Percentiles rank a stretch among this genome's conserved stretches.
Evolutionary conservation across 2,797 vertebrate genomes (phyloP).

Genomic region (Cichlasoma orientale): DNA sequence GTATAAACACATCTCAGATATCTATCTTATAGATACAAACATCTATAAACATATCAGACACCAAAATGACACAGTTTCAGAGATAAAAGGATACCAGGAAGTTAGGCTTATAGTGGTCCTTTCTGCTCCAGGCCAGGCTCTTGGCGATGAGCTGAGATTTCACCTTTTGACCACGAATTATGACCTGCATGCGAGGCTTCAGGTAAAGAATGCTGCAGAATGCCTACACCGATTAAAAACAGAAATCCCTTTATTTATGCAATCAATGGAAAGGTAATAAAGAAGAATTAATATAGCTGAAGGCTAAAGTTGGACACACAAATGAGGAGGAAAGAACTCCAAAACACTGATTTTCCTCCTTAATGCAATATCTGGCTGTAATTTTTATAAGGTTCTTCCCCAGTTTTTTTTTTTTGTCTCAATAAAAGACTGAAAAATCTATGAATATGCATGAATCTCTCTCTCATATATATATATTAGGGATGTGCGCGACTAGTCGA

Average conservation of each 20-base stretch:
- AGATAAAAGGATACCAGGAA: conserved; percentile 88
- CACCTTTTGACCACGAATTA: conserved; percentile 91
- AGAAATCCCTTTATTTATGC: neutral
- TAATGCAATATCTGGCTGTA: neutral
- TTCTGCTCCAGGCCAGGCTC: conserved; percentile 85
- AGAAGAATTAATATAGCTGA: neutral
- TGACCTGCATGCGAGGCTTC: conserved; percentile 95
- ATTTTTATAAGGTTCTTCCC: neutral
- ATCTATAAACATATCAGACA: neutral
- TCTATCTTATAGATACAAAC: no score
- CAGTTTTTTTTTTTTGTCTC: neutral
- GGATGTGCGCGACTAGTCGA: no score
- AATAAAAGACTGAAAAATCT: neutral
- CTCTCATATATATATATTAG: no score
- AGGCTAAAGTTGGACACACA: neutral
- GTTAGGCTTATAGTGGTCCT: conserved; percentile 88
- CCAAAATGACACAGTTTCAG: neutral
- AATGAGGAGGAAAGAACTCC: neutral
- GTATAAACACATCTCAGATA: neutral
- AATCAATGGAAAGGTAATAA: neutral
- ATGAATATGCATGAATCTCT: neutral
- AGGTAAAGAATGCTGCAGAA: conserved; percentile 96
- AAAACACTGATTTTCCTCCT: neutral
- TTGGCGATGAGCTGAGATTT: conserved; percentile 92
- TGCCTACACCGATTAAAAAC: conserved; percentile 76